These are phyloP conservation scores for Aerospiza tachiro DNA, from an alignment of 2,797 vertebrate species.

Conservation along the genomic window DNA sequence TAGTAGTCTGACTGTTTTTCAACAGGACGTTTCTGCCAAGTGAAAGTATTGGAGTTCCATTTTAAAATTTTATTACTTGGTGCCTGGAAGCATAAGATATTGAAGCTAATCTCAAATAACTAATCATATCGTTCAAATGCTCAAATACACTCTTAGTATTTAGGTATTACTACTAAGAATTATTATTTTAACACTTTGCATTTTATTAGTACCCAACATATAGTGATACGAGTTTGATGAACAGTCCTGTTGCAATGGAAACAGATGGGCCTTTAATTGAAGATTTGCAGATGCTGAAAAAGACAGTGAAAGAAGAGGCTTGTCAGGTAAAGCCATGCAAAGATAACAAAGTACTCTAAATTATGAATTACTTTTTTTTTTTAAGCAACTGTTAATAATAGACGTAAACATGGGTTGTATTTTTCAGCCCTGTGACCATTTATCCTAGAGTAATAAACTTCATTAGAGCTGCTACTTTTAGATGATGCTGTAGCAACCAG, in stretches of 20 bases:
- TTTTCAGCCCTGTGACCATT: neutral
- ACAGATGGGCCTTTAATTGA: slow-evolving; percentile 94
- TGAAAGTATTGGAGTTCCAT: neutral
- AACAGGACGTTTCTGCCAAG: neutral
- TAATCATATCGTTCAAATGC: neutral
- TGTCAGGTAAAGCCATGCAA: slow-evolving; percentile 85
- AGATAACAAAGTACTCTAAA: neutral
- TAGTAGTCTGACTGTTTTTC: neutral
- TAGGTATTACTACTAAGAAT: slow-evolving; percentile 13
- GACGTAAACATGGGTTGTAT: neutral
- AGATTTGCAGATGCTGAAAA: slow-evolving; percentile 95
- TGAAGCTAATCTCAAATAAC: neutral
- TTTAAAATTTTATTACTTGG: neutral
- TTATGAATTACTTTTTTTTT: neutral
- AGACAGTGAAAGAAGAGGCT: slow-evolving; percentile 90
- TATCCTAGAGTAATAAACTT: neutral
- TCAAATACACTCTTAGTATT: slow-evolving; percentile 22
- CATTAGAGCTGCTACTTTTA: neutral
- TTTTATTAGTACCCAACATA: slow-evolving; percentile 88
- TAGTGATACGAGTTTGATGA: slow-evolving; percentile 88
- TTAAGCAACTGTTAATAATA: neutral
- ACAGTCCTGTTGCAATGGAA: slow-evolving; percentile 94
- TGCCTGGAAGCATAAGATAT: neutral
- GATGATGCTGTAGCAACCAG: neutral
- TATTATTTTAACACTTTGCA: slow-evolving; percentile 70